Evolutionary conservation across 2,113 vertebrate genomes (phyloP).

Genomic region (Oncorhynchus mykiss): DNA sequence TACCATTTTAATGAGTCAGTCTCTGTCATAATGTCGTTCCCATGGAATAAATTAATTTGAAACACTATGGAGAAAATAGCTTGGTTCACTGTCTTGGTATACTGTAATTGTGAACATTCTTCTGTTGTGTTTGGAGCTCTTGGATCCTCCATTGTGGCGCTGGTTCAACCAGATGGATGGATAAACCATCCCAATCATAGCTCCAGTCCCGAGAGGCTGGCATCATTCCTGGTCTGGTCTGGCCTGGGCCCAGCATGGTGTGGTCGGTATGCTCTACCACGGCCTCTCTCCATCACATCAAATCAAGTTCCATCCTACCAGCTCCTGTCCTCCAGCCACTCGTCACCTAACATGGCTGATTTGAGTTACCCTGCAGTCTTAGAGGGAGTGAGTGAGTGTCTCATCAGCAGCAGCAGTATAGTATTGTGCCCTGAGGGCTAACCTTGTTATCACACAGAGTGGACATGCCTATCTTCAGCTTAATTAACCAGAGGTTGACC

Average conservation of each 20-base stretch:
- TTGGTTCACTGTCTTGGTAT: too few relatives aligned
- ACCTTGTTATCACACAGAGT: slow-evolving; percentile 46
- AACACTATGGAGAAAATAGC: background rate
- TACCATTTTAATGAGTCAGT: background rate
- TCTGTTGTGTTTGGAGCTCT: background rate
- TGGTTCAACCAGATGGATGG: background rate
- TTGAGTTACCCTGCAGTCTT: slow-evolving; percentile 7
- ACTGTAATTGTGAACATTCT: background rate
- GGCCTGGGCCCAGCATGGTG: background rate
- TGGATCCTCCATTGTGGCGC: background rate
- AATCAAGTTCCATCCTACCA: slow-evolving; percentile 17
- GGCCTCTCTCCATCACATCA: background rate
- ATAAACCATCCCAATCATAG: background rate
- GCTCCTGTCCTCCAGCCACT: background rate
- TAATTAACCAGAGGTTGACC: slow-evolving; percentile 54
- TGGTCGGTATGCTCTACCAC: background rate
- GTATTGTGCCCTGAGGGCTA: slow-evolving; percentile 40
- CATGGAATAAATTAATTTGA: background rate
- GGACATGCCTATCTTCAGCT: slow-evolving; percentile 31
- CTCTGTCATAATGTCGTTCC: background rate
- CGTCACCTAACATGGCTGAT: slow-evolving; percentile 4
- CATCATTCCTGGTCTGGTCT: background rate
- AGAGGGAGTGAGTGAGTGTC: slow-evolving; percentile 2
- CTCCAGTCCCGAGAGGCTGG: background rate
- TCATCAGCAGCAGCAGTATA: slow-evolving; percentile 20